Evolutionary conservation across 53 echinoderm and acorn worm species (phyloP).

Genomic region (Stichopus horrens): DNA sequence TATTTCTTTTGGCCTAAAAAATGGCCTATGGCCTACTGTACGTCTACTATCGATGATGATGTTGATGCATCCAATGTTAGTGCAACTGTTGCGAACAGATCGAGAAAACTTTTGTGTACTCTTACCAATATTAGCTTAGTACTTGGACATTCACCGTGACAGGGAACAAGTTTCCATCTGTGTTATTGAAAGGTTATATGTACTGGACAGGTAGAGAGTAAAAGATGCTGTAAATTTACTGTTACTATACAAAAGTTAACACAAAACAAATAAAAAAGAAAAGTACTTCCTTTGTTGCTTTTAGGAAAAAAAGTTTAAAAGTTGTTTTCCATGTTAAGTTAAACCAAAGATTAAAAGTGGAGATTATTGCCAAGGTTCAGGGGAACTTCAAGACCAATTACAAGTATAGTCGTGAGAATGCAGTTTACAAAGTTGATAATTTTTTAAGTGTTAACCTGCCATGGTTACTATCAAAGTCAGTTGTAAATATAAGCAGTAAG

Average conservation of each 20-base stretch:
- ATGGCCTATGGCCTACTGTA: too few species aligned
- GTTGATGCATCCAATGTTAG: background rate
- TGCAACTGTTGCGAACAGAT: background rate
- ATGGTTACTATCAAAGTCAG: too few species aligned
- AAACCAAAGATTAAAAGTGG: too few species aligned
- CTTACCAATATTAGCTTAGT: background rate
- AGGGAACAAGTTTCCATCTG: background rate
- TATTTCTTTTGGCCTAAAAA: too few species aligned
- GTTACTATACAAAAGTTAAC: background rate
- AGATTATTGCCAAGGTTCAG: too few species aligned
- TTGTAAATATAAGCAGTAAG: too few species aligned
- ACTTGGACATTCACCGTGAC: background rate
- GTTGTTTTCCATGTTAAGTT: too few species aligned
- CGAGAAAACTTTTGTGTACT: background rate
- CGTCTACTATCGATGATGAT: too few species aligned
- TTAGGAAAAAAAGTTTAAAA: too few species aligned
- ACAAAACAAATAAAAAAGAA: background rate
- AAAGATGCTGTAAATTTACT: background rate
- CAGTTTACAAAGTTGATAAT: too few species aligned
- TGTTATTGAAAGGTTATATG: slow-evolving; percentile 2
- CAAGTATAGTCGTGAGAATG: background rate
- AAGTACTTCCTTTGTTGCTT: background rate
- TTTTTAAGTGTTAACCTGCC: too few species aligned
- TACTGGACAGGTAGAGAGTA: background rate
- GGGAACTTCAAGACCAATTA: too few species aligned